Evolutionary conservation across 2,888 invertebrate genomes (phyloP).

Genomic region (Antheraea assamensis): DNA sequence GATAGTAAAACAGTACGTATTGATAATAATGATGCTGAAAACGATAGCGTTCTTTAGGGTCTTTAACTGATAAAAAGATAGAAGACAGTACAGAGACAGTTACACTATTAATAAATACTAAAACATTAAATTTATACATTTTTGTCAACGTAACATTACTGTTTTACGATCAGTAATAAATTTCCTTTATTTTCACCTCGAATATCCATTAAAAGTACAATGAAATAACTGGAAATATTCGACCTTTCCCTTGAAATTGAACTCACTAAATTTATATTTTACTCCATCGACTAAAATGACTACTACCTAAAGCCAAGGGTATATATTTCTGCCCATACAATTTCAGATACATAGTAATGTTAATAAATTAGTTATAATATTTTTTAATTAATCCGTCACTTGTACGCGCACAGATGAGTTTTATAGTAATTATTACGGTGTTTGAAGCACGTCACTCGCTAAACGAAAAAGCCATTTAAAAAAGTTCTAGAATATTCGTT

Average conservation of each 20-base stretch:
- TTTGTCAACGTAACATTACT: too few species aligned
- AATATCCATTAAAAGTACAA: too few species aligned
- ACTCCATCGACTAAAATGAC: too few species aligned
- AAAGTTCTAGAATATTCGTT: slow-evolving; percentile 3
- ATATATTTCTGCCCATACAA: too few species aligned
- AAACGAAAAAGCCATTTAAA: neutral
- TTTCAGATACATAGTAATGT: too few species aligned
- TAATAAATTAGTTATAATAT: too few species aligned
- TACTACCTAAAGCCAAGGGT: too few species aligned
- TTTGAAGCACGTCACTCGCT: neutral
- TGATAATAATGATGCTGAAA: neutral
- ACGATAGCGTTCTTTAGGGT: neutral
- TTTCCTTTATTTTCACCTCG: too few species aligned
- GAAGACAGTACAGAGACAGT: neutral
- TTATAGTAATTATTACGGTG: neutral
- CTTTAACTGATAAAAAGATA: neutral
- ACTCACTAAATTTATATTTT: too few species aligned
- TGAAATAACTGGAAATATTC: too few species aligned
- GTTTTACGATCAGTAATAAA: too few species aligned
- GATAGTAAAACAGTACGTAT: neutral
- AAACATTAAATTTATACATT: neutral
- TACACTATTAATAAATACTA: neutral
- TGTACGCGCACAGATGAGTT: neutral
- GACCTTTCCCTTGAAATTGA: too few species aligned
- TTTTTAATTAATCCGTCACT: neutral